A percentile compares a stretch with the other conserved stretches of the same genome.
Conservation (phyloP, 2,113 vertebrate genomes). For the Salvelinus namaycush region DNA sequence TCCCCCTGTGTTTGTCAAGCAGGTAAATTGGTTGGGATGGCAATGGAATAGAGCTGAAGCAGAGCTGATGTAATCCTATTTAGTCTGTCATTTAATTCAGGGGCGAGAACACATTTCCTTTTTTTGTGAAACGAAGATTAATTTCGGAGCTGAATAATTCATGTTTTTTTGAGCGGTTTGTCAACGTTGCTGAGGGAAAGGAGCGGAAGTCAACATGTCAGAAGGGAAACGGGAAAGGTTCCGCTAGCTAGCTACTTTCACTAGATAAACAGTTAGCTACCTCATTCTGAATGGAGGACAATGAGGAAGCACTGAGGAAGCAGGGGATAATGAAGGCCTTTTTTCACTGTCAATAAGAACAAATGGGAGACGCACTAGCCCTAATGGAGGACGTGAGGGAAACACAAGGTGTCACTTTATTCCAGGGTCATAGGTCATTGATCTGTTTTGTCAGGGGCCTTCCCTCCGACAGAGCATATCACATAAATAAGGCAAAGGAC, state of each 20-base stretch:
- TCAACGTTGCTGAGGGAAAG: slow-evolving; percentile 12
- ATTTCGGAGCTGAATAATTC: slow-evolving; percentile 50
- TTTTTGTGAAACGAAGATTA: slow-evolving; percentile 36
- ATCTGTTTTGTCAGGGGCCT: slow-evolving; percentile 77
- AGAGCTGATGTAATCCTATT: slow-evolving; percentile 46
- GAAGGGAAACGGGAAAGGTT: slow-evolving; percentile 2
- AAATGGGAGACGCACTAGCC: slow-evolving; percentile 42
- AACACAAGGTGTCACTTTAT: slow-evolving; percentile 74
- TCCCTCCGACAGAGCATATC: slow-evolving; percentile 60
- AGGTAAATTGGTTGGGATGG: slow-evolving; percentile 50
- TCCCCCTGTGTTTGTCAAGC: slow-evolving; percentile 19
- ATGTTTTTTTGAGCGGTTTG: slow-evolving; percentile 26
- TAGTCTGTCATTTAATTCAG: slow-evolving; percentile 55
- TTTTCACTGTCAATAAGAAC: slow-evolving; percentile 41
- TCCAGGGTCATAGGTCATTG: slow-evolving; percentile 75
- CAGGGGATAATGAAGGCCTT: slow-evolving; percentile 33
- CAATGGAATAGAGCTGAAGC: slow-evolving; percentile 43
- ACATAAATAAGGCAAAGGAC: slow-evolving; percentile 75
- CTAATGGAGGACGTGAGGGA: slow-evolving; percentile 51
- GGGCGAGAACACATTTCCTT: slow-evolving; percentile 41
- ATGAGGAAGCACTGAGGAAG: background rate
- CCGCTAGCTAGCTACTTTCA: too few relatives aligned
- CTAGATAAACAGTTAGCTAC: too few relatives aligned
- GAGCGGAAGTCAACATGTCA: slow-evolving; percentile 4
- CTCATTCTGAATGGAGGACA: too few relatives aligned